These are phyloP conservation scores for Agonopterix arenella DNA, from an alignment of 2,888 invertebrate genomes.

Conservation along the genomic window DNA sequence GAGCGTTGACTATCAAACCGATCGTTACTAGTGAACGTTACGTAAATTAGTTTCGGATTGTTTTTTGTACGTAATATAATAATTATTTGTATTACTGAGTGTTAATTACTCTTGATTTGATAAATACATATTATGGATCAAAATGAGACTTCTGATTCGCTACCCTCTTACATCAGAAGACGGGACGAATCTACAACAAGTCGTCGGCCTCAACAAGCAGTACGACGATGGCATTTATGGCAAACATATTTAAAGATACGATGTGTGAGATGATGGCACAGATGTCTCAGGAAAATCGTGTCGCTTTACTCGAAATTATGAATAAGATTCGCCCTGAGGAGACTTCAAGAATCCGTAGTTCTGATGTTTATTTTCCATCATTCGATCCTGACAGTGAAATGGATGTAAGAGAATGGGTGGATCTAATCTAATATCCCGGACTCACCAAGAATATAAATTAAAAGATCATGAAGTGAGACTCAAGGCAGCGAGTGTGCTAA, in stretches of 20 bases:
- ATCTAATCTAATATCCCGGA: slow-evolving; percentile 7
- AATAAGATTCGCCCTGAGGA: background rate
- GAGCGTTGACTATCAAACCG: no score
- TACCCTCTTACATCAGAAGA: slow-evolving; percentile 9
- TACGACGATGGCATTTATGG: background rate
- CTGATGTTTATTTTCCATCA: background rate
- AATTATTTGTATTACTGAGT: no score
- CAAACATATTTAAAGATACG: slow-evolving; percentile 6
- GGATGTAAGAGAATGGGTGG: slow-evolving; percentile 8
- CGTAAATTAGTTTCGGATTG: no score
- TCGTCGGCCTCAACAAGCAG: background rate
- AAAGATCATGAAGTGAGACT: slow-evolving; percentile 9
- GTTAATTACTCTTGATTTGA: no score
- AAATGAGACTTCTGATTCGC: no score
- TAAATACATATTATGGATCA: no score
- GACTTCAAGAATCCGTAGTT: background rate
- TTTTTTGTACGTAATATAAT: no score
- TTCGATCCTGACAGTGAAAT: slow-evolving; percentile 7
- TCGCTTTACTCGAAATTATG: slow-evolving; percentile 4
- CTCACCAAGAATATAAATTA: slow-evolving; percentile 7
- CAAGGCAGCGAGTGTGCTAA: slow-evolving; percentile 8
- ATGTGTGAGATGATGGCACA: slow-evolving; percentile 8
- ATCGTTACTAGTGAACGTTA: no score
- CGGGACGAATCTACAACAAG: slow-evolving; percentile 6
- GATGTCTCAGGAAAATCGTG: slow-evolving; percentile 6